Evolutionary conservation across 2,113 vertebrate species (phyloP), one percentile per base, ranked within the genome.

Genomic region (Hemichromis elongatus): DNA sequence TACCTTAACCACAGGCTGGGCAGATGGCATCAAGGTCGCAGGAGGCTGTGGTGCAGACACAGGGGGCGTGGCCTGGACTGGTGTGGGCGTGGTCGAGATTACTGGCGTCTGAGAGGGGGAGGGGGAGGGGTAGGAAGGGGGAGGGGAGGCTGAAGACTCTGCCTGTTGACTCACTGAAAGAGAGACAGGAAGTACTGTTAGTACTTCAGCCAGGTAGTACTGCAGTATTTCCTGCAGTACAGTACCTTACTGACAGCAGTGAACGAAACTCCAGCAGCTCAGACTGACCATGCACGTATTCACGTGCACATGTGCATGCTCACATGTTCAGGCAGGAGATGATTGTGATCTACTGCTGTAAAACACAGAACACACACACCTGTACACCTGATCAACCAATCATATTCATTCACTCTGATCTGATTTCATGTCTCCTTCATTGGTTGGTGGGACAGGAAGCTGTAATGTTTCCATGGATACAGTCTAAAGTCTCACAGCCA

Each of bases 1-100:
- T 97, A 99, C 99, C 97, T 99, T 99, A 92, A 99, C 90, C 1
- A 99, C 98, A 0, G 98, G 98, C 30, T 98, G 97, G 1, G 98
- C 97, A 24, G 97, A 97, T 13, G 98, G 97, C 92, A 98, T 97
- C 90, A 99, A 93, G 86, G 96, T 21, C 35, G 86, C 94, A 35
- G 84, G 93, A 57, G 90, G 82, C 95, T 89, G 94, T 6, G 77
- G 95, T 80, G 18, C 96, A 78, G 92, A 33, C 2, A 87, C 95
- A 2, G 98, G 95, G 87, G 93, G 97, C 56, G 16, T 97, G 93
- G 98, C 97, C 93, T 97, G 97, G 93, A 98, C 97, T 0, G 97
- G 97, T 81, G 98, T 97, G 90, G 98, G 97, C 52, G 97, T 98
- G 91, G 97, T 96, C 0, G 98, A 97, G 79, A 99, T 98, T 89